Evolutionary conservation across 2,113 vertebrate genomes (phyloP).

Genomic region (Gobio gobio): DNA sequence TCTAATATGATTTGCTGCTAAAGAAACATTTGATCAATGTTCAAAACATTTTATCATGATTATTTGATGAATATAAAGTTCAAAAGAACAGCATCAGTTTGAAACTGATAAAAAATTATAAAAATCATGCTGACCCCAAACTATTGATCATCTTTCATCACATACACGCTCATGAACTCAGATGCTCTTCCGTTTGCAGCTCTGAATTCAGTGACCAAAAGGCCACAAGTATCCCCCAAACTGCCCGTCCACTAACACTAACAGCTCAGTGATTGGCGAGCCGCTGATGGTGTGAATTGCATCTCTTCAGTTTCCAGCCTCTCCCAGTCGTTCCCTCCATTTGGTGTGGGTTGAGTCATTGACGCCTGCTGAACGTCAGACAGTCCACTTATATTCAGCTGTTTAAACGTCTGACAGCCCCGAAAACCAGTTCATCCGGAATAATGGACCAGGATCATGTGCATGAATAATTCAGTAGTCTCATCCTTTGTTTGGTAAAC

Average conservation of each 20-base stretch:
- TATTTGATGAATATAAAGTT: neutral
- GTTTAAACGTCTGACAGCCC: neutral
- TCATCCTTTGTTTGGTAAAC: neutral
- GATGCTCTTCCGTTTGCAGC: neutral
- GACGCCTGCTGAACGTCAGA: slow-evolving; percentile 63
- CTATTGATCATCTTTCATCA: neutral
- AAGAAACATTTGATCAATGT: neutral
- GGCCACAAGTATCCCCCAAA: neutral
- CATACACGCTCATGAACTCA: neutral
- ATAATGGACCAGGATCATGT: neutral
- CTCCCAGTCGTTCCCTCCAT: slow-evolving; percentile 44
- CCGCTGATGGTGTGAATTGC: slow-evolving; percentile 69
- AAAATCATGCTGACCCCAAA: neutral
- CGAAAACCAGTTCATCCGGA: neutral
- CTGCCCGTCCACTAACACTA: neutral
- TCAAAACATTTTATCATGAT: neutral
- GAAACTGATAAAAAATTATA: neutral
- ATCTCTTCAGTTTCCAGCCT: slow-evolving; percentile 50
- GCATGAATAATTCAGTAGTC: neutral
- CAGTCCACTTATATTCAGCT: neutral
- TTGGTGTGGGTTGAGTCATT: slow-evolving; percentile 61
- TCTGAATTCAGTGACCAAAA: neutral
- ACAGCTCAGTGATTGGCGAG: slow-evolving; percentile 60
- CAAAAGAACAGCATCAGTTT: neutral
- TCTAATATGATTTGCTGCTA: neutral